phyloP scores from a whole-genome alignment of 2,113 vertebrate species.

The Numida meleagris region DNA sequence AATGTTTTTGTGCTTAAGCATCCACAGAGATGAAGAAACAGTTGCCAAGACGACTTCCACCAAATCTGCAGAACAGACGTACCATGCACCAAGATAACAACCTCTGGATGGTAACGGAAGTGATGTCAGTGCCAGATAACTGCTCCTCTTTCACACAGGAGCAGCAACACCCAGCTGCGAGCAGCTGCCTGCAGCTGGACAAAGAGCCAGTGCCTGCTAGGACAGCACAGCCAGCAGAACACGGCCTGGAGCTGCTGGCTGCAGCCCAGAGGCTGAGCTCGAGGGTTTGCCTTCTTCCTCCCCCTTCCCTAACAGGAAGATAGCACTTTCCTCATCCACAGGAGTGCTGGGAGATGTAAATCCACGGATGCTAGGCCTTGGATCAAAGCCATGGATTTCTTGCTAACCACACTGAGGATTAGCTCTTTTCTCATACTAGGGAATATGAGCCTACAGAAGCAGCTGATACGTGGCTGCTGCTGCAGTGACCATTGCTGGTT shows the following conservation, averaged over 20 bases:
- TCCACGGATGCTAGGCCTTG: background rate
- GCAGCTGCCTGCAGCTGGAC: background rate
- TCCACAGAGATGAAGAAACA: background rate
- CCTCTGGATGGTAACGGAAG: background rate
- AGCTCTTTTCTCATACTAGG: background rate
- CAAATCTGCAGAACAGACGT: background rate
- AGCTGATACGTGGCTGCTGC: background rate
- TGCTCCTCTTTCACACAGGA: background rate
- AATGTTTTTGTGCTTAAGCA: background rate
- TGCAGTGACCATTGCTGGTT: background rate
- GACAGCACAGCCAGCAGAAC: slow-evolving; percentile 42
- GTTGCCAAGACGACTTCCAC: background rate
- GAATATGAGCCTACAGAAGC: background rate
- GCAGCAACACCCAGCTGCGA: slow-evolving; percentile 7
- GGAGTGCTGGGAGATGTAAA: background rate
- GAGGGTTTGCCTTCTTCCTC: background rate
- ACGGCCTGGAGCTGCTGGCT: background rate
- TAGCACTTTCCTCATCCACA: background rate
- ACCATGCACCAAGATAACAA: background rate
- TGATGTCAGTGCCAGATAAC: background rate
- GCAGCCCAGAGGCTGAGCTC: background rate
- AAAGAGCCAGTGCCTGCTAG: background rate
- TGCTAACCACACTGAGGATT: background rate
- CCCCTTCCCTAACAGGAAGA: background rate
- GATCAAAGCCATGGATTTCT: background rate